Evolutionary conservation across 2,113 vertebrate species (phyloP), one percentile per base, ranked within the genome.

Genomic region (Laticauda colubrina): DNA sequence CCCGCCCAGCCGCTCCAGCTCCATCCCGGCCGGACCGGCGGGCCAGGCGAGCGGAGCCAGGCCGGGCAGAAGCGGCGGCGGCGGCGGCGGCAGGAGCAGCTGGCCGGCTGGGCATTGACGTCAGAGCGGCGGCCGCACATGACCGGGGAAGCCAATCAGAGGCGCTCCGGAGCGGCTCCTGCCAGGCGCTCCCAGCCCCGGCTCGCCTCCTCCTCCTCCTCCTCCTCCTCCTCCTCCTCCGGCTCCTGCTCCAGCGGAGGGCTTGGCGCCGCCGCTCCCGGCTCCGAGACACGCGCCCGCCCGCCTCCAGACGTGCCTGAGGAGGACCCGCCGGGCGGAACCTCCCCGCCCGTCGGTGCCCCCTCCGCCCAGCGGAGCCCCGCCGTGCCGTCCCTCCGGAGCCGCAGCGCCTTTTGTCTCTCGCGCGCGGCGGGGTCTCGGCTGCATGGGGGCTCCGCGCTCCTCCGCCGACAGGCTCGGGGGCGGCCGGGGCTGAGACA

Each of bases 111-210:
- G 3, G 87, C 90, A 91, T 93, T 93, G 93, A 93, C 93, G 93
- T 93, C 93, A 93, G 93, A 51, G 87, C 64, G 87, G 93, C 64
- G 87, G 93, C 64, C 54, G 64, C 90, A 89, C 93, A 15, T 93
- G 93, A 93, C 87, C 45, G 43, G 9, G 10, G 53, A n/a, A 8
- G 85, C 87, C 93, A 88, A 91, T 91, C 90, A 18, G 87, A 9
- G 29, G 90, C 6, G 90, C 12, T 29, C 54, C 95, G 86, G 88
- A 90, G 95, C 94, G 86, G 95, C 94, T 95, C 88, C 96, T 90
- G 95, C 95, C 93, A n/a, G 92, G n/a, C 14, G 89, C 94, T 24
- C 26, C 92, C 8, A 34, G 92, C 94, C 90, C 91, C 93, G 20
- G 26, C 21, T 59, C 95, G n/a, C 94, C 26, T 93, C 93, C 92